Base-by-base conservation (phyloP, 2,113 vertebrate genomes). In the Amazona vittata region DNA sequence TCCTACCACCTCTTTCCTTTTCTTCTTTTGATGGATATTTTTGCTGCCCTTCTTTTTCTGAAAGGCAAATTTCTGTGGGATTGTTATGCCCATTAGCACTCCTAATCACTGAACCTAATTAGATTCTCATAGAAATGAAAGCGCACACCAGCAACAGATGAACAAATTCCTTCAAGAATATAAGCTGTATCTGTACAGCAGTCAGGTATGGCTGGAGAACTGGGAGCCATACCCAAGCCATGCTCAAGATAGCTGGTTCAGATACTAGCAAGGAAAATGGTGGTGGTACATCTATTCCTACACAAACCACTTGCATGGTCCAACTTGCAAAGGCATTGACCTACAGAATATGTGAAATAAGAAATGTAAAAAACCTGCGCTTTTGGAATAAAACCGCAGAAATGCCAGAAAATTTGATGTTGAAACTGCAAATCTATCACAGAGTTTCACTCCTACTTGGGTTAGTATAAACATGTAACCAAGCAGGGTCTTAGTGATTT, bases 21-120 rank as follows among this genome's bases (percentile, higher is more conserved):
- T 53, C 21, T 75, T 63, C 43, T 43, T 79, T 67, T 65, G 7
- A 39, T 18, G 53, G 46, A 22, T 85, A 39, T 79, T 87, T 96
- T 86, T 86, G 14, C 68, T 74, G 21, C 73, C 52, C 39, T 86
- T 86, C 46, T 86, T 92, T 92, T 88, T 60, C 76, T 64, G 73
- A 90, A 91, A 96, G 65, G 80, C 79, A 78, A 84, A 68, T 93
- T 90, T 95, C 93, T 55, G n/a, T 76, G 89, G 90, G 86, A 92
- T 84, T 92, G 79, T 86, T 92, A 95, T 81, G 77, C 80, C 92
- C 70, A 35, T 89, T 94, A 96, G 26, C 62, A 37, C 44, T 96
- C 68, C 39, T 95, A 91, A 95, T 81, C 91, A 89, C 53, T 90
- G 83, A 93, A 92, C 73, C 52, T 89, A 92, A 92, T 93, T 92